Evolutionary conservation across 2,113 vertebrate genomes (phyloP), one percentile per base, ranked within the genome.

Genomic region (Trematocara nigrifrons): DNA sequence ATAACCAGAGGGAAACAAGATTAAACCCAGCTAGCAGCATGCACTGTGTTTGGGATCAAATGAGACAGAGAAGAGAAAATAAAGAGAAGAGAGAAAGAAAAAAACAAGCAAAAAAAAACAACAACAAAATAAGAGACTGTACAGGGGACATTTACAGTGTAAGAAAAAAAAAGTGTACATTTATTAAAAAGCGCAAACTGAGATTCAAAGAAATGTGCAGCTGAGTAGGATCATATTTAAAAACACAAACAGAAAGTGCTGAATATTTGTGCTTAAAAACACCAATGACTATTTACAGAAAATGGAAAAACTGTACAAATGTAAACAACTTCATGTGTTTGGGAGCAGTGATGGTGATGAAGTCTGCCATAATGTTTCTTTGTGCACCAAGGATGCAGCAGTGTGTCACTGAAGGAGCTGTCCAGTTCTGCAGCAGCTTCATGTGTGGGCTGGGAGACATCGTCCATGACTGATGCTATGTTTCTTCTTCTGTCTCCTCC

Each of bases 331-430:
- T 56, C 12, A 10, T 33, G 56, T 59, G 56, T 59, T 59, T 33
- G 56, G 56, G 56, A 59, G 29, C 56, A 33, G 29, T 8, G 29
- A 59, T 59, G 29, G 56, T 33, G 29, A 59, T 59, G 13, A 18
- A 20, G 51, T 33, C 56, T 59, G 15, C 13, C 56, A 18, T 16
- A 31, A 31, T 5, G 56, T 13, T 31, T 7, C 56, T 59, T 0
- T 57, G 56, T 57, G 56, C 26, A 57, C 26, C 26, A 0, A 16
- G 26, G 56, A 31, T 5, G 56, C 56, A 31, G 26, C 26, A 16
- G 26, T 1, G 13, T 1, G 56, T 59, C 13, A 1, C 29, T 33
- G 56, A 0, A 59, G 56, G 0, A 59, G 56, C 38, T 40, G 9
- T 40, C 38, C 38, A 40, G 38, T 10, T 10, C 38, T 40, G 9